These are phyloP conservation scores for Colletes latitarsis DNA, from an alignment of 1,140 invertebrate species.

Conservation along the genomic window DNA sequence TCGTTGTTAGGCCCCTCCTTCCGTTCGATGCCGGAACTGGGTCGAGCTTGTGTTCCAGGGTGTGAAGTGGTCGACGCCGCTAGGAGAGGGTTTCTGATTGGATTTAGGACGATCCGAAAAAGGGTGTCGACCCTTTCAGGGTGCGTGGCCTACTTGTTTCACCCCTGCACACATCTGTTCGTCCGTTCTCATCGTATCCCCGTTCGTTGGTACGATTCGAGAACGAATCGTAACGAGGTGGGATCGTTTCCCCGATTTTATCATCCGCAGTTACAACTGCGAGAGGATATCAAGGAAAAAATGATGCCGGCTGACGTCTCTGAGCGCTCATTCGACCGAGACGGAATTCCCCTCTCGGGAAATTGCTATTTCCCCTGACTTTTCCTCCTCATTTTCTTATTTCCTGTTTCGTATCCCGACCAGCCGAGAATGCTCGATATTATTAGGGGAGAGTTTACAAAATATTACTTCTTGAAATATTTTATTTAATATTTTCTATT, in stretches of 20 bases:
- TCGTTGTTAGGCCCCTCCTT: slow-evolving; percentile 17
- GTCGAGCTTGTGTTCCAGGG: slow-evolving; percentile 21
- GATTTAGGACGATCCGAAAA: slow-evolving; percentile 33
- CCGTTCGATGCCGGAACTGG: slow-evolving; percentile 16
- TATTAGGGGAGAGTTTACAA: background rate
- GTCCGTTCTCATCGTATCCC: slow-evolving; percentile 10
- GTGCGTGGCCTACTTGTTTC: slow-evolving; percentile 22
- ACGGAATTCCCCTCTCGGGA: background rate
- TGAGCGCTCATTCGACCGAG: background rate
- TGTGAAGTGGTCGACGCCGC: background rate
- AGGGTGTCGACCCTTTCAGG: slow-evolving; percentile 25
- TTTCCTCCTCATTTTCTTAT: slow-evolving; percentile 23
- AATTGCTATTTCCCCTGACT: slow-evolving; percentile 18
- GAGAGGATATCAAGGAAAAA: slow-evolving; percentile 1
- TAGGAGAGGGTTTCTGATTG: slow-evolving; percentile 33
- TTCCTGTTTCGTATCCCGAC: background rate
- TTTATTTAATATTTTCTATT: too few relatives aligned
- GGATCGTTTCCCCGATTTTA: slow-evolving; percentile 5
- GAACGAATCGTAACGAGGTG: background rate
- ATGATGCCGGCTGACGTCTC: background rate
- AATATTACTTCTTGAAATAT: background rate
- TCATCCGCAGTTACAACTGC: background rate
- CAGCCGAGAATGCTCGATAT: background rate
- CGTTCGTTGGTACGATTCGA: slow-evolving; percentile 1
- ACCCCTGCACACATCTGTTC: background rate